phyloP scores from a whole-genome alignment of 2,113 vertebrate species.

The Lethenteron camtschaticum region DNA sequence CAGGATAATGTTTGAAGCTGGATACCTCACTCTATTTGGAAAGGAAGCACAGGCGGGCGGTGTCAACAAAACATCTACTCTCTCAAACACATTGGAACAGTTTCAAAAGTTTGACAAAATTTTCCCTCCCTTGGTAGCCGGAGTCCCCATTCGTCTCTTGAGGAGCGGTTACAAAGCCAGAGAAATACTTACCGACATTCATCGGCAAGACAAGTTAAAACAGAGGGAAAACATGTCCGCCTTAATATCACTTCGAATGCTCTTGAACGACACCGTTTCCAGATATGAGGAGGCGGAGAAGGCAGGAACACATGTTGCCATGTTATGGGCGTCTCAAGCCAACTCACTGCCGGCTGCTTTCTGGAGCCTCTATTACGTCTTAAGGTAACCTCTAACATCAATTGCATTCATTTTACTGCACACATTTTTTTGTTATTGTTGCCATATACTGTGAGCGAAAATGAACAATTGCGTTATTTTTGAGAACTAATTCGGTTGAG shows the following conservation, averaged over 20 bases:
- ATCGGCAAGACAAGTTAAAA: slow-evolving; percentile 44
- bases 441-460: too few species aligned
- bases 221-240: slow-evolving; percentile 48
- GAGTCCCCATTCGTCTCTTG: slow-evolving; percentile 75
- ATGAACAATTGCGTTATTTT: too few species aligned
- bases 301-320: slow-evolving; percentile 49
- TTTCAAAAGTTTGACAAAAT: slow-evolving; percentile 84
- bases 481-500: too few species aligned
- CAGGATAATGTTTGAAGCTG: slow-evolving; percentile 83
- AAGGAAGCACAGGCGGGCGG: slow-evolving; percentile 22
- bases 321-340: slow-evolving; percentile 85
- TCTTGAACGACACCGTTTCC: slow-evolving; percentile 59
- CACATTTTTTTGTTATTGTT: too few species aligned
- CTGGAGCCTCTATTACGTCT: slow-evolving; percentile 65
- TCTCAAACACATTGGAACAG: slow-evolving; percentile 50
- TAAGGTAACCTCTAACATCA: slow-evolving; percentile 31
- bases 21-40: slow-evolving; percentile 78
- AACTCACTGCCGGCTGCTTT: slow-evolving; percentile 86
- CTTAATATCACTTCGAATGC: slow-evolving; percentile 56
- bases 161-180: slow-evolving; percentile 52
- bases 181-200: slow-evolving; percentile 50
- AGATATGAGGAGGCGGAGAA: slow-evolving; percentile 61
- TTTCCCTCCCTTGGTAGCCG: slow-evolving; percentile 67
- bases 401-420: too few species aligned
- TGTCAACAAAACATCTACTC: slow-evolving; percentile 34